These are phyloP conservation scores for Aldabrachelys gigantea DNA, from an alignment of 2,113 vertebrate species.

Conservation along the genomic window DNA sequence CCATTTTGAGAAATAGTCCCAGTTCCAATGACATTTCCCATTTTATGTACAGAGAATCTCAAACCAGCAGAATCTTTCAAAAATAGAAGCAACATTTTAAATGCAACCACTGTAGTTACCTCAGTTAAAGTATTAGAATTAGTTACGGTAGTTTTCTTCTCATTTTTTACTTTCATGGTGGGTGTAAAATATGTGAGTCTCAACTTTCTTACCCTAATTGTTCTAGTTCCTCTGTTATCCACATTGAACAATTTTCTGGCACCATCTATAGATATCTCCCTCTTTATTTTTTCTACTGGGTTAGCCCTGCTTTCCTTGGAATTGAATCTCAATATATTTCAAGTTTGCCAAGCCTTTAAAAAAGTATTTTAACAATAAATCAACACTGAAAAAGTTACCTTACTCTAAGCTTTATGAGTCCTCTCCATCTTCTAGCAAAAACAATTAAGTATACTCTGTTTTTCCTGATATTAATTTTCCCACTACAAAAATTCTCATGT, in stretches of 20 bases:
- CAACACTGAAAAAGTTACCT: neutral
- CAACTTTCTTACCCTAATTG: neutral
- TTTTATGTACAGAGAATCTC: neutral
- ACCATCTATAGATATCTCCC: neutral
- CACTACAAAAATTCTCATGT: neutral
- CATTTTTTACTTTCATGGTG: neutral
- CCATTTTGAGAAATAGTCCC: neutral
- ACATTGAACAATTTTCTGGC: neutral
- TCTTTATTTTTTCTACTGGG: neutral
- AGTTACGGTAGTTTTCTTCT: neutral
- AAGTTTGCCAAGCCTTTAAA: neutral
- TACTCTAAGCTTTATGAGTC: neutral
- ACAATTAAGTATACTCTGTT: neutral
- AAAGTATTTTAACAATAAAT: neutral
- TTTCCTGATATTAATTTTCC: neutral
- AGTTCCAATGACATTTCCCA: accelerated
- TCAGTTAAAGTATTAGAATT: neutral
- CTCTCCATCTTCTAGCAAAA: neutral
- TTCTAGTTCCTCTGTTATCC: neutral
- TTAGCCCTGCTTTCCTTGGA: neutral
- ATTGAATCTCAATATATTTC: neutral
- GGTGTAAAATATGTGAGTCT: neutral
- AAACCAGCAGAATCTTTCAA: neutral
- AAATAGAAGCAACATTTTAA: neutral
- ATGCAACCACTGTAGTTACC: neutral